phyloP scores from a whole-genome alignment of 1,140 invertebrate genomes.

The Drosophila aff. region DNA sequence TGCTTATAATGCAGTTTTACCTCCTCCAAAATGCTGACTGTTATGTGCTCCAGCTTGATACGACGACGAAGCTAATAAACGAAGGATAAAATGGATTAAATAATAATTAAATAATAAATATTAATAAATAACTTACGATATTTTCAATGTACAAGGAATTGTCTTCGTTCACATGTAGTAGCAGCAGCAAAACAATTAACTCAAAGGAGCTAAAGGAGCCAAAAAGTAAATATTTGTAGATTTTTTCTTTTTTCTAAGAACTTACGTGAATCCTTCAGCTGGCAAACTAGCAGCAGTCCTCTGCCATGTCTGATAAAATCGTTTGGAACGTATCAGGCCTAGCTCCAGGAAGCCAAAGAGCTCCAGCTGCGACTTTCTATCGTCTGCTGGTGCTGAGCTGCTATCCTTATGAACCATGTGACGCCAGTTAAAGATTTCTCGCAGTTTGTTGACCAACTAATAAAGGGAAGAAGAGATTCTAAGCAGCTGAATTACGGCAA shows the following conservation, averaged over 20 bases:
- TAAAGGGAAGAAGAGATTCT: background rate
- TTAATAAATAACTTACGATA: slow-evolving; percentile 66
- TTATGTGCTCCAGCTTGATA: slow-evolving; percentile 84
- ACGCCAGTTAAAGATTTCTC: slow-evolving; percentile 69
- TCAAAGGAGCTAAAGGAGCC: slow-evolving; percentile 81
- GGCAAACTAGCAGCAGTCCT: slow-evolving; percentile 56
- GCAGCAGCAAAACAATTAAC: slow-evolving; percentile 84
- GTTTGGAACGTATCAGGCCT: slow-evolving; percentile 69
- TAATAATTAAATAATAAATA: background rate
- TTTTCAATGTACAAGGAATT: slow-evolving; percentile 83
- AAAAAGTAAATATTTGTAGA: background rate
- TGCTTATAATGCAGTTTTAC: slow-evolving; percentile 78
- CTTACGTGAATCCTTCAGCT: slow-evolving; percentile 53
- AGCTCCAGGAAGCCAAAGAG: slow-evolving; percentile 69
- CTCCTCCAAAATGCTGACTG: slow-evolving; percentile 79
- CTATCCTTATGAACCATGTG: slow-evolving; percentile 18
- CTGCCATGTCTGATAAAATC: slow-evolving; percentile 77
- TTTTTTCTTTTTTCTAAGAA: fast-evolving
- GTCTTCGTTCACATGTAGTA: slow-evolving; percentile 82
- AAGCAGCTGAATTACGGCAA: background rate
- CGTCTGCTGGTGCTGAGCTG: slow-evolving; percentile 21
- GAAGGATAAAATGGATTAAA: background rate
- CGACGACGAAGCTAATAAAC: slow-evolving; percentile 68
- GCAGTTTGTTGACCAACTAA: slow-evolving; percentile 68
- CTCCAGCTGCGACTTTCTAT: slow-evolving; percentile 65